A percentile compares a stretch with the other conserved stretches of the same genome.
Evolutionary conservation across 2,888 invertebrate genomes (phyloP).

Genomic region (Limenitis camilla): DNA sequence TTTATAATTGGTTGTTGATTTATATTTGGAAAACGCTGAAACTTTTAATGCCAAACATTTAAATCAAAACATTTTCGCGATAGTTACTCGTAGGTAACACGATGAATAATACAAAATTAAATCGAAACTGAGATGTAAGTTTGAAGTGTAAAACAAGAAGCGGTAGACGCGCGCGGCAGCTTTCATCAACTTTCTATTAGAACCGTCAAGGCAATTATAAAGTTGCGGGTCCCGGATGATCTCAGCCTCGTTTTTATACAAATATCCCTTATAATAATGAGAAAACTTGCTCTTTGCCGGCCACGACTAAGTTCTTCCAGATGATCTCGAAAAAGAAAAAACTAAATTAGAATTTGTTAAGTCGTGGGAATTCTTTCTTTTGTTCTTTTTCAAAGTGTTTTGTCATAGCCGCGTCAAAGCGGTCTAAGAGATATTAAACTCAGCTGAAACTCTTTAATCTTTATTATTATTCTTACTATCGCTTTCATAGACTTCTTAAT

Average conservation of each 20-base stretch:
- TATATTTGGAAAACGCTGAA: neutral
- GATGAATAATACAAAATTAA: constrained; percentile 27
- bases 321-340: constrained; percentile 55
- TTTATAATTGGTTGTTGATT: neutral
- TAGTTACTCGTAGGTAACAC: constrained; percentile 4
- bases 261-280: constrained; percentile 65
- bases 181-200: constrained; percentile 70
- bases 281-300: constrained; percentile 59
- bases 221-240: constrained; percentile 55
- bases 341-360: constrained; percentile 38
- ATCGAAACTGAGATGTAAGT: constrained; percentile 55
- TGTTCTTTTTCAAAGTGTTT: constrained; percentile 18
- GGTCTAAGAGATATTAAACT: constrained; percentile 16
- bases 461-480: constrained; percentile 1
- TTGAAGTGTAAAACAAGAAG: constrained; percentile 55
- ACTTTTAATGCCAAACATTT: neutral
- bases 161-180: constrained; percentile 51
- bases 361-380: constrained; percentile 20
- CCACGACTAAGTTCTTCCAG: constrained; percentile 50
- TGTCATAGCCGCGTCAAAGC: constrained; percentile 18
- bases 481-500: neutral
- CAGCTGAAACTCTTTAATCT: constrained; percentile 9
- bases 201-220: constrained; percentile 69
- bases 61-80: constrained; percentile 4
- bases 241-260: constrained; percentile 60